These are phyloP conservation scores for Cybosia mesomella DNA, from an alignment of 2,888 invertebrate genomes.

Conservation along the genomic window DNA sequence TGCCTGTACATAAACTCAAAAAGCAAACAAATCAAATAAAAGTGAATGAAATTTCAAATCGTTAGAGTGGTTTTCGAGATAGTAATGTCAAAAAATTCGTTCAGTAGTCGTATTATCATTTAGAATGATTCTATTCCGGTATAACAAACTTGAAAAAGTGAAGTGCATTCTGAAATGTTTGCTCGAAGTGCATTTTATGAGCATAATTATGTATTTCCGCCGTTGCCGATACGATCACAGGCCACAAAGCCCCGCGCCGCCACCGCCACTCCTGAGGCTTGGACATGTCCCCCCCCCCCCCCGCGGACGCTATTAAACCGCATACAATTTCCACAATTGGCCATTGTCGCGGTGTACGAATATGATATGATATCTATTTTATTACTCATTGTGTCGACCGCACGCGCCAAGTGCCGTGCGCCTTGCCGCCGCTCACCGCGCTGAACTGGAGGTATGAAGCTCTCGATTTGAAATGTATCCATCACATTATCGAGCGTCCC, in stretches of 20 bases:
- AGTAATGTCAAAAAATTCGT: too few species aligned
- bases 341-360: neutral
- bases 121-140: neutral
- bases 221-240: neutral
- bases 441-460: too few species aligned
- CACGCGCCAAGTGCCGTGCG: neutral
- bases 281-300: neutral
- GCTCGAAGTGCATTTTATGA: neutral
- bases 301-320: neutral
- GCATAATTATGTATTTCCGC: neutral
- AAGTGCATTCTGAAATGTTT: neutral
- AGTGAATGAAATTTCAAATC: too few species aligned
- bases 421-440: neutral
- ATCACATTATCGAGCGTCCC: too few species aligned
- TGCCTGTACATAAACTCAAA: too few species aligned
- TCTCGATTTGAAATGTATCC: too few species aligned
- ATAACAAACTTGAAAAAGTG: neutral
- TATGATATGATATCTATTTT: conserved; percentile 7
- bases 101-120: too few species aligned
- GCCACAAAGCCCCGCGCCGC: too few species aligned
- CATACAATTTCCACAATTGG: neutral
- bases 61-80: too few species aligned
- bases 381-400: conserved; percentile 10
- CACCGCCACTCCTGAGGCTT: too few species aligned
- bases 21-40: too few species aligned